phyloP scores from a whole-genome alignment of 2,888 invertebrate genomes.

The Trissolcus brochymenae region DNA sequence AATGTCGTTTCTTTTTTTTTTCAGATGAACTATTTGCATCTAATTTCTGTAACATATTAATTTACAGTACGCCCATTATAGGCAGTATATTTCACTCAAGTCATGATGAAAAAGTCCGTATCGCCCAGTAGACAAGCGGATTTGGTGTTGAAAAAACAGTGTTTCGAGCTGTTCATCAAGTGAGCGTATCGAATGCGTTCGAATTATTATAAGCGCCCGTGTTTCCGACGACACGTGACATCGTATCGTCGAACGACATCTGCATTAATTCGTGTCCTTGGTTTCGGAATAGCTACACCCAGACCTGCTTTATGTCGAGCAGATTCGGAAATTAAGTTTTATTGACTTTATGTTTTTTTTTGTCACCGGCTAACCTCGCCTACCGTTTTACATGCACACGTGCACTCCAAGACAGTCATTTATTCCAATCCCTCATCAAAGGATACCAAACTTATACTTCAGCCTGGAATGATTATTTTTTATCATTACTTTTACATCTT shows the following conservation, averaged over 20 bases:
- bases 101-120: slow-evolving; percentile 14
- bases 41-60: slow-evolving; percentile 14
- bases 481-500: neutral
- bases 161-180: slow-evolving; percentile 38
- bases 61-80: slow-evolving; percentile 31
- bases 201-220: slow-evolving; percentile 25
- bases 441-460: neutral
- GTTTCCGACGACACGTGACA: slow-evolving; percentile 38
- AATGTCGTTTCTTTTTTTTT: slow-evolving; percentile 1
- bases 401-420: slow-evolving; percentile 2
- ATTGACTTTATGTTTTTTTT: slow-evolving; percentile 27
- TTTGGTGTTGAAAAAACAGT: slow-evolving; percentile 37
- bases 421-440: neutral
- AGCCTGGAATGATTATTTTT: neutral
- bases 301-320: slow-evolving; percentile 38
- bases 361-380: slow-evolving; percentile 20
- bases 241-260: slow-evolving; percentile 34
- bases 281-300: slow-evolving; percentile 24
- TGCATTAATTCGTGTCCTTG: slow-evolving; percentile 48
- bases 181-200: slow-evolving; percentile 41
- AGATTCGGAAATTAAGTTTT: slow-evolving; percentile 5
- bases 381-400: slow-evolving; percentile 8
- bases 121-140: slow-evolving; percentile 17
- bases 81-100: slow-evolving; percentile 21
- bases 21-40: neutral